phyloP scores from a whole-genome alignment of 2,113 vertebrate species.

The Chamaetylas fuelleborni region DNA sequence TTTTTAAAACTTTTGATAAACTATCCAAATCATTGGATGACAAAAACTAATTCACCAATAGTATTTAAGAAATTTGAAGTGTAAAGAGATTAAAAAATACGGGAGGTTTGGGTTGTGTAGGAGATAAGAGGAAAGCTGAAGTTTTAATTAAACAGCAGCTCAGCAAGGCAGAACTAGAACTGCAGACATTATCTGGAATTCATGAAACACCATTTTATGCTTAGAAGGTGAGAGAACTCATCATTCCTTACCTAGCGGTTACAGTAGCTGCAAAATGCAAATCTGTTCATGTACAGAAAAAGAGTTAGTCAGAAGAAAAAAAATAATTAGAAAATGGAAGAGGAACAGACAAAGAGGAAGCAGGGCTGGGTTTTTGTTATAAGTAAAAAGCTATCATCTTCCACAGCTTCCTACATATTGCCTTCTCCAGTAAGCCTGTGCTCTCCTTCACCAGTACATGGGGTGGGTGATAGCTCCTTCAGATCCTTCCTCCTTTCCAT shows the following conservation, averaged over 20 bases:
- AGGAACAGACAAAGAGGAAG: conserved; percentile 24
- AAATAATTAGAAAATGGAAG: neutral
- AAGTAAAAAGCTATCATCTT: neutral
- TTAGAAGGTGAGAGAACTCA: neutral
- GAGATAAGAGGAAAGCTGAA: neutral
- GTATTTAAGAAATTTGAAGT: neutral
- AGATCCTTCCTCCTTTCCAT: neutral
- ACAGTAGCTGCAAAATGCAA: neutral
- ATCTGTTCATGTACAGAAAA: neutral
- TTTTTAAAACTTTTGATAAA: neutral
- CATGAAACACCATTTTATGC: neutral
- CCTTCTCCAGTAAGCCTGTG: neutral
- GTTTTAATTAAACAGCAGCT: neutral
- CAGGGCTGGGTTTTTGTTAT: neutral
- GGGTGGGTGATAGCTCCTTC: neutral
- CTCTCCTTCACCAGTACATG: neutral
- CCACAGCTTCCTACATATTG: neutral
- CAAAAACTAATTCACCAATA: neutral
- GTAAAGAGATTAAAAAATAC: neutral
- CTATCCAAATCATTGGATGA: neutral
- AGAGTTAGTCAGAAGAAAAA: neutral
- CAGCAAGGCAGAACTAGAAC: neutral
- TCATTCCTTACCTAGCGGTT: neutral
- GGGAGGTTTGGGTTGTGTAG: neutral
- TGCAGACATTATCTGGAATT: neutral